Base-by-base conservation (phyloP, 2,113 vertebrate genomes). In the Meriones unguiculatus region DNA sequence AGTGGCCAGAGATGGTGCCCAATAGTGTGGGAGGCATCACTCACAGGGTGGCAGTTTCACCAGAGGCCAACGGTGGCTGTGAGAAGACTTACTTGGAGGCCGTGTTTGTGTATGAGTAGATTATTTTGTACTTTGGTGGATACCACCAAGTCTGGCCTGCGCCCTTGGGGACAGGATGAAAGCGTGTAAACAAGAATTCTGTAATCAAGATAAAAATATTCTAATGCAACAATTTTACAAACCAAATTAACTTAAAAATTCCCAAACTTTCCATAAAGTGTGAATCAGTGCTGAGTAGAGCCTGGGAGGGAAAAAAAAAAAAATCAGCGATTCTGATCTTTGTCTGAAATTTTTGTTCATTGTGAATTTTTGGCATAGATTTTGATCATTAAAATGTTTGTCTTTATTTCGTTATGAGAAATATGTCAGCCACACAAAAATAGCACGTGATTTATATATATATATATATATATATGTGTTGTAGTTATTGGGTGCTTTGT, bases 301-400 rank as follows among this genome's bases (percentile, higher is more conserved):
- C 10, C 62, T 32, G 28, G 41, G 41, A 13, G 46, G 32, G 15
- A 41, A 46, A 50, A 25, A 32, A 17, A 82, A 28, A 18, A 52
- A 87, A 57, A 41, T 22, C 59, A 64, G 62, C 62, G 73, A 87
- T 9, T 89, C 12, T 17, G 59, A 69, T n/a, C 11, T 73, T 95
- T 87, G 11, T 30, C 50, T 97, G 73, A 91, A 54, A 35, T 50
- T 35, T 32, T 90, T 92, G 38, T 89, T 87, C 22, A 54, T 77
- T 2, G 67, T 22, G 11, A 67, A 32, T 52, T 91, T 80, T 96
- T 54, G 87, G 20, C 25, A 76, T 54, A 69, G 67, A 72, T 72
- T 87, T 38, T 88, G 11, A 75, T 69, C 46, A 52, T 89, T 81
- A 67, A 89, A 94, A 65, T 73, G 59, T 69, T 69, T 86, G 35